These are phyloP conservation scores for Dendrocopos noguchii DNA, from an alignment of 2,113 vertebrate genomes.

Conservation along the genomic window DNA sequence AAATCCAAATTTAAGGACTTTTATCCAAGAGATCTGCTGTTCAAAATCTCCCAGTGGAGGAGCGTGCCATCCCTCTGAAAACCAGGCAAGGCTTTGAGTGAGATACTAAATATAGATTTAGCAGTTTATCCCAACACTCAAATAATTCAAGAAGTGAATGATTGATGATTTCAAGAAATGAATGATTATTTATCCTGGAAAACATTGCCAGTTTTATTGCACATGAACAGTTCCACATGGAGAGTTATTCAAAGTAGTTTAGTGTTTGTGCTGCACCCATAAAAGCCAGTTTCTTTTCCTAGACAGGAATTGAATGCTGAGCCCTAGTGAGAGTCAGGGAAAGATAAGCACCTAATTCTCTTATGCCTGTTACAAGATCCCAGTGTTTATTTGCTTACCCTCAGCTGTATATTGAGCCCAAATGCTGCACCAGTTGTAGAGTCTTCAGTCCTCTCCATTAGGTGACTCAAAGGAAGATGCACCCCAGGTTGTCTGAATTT, in stretches of 20 bases:
- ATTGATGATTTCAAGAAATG: conserved; percentile 40
- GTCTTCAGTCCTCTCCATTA: background rate
- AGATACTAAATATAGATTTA: conserved; percentile 45
- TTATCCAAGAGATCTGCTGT: background rate
- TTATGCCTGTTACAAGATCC: background rate
- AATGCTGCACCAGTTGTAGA: background rate
- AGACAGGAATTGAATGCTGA: background rate
- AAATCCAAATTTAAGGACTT: background rate
- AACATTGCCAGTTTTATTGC: conserved; percentile 10
- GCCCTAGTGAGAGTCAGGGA: background rate
- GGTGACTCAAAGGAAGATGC: background rate
- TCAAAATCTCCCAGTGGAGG: background rate
- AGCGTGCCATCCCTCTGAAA: background rate
- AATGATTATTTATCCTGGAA: conserved; percentile 11
- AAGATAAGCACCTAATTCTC: background rate
- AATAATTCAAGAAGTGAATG: conserved; percentile 27
- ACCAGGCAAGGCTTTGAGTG: background rate
- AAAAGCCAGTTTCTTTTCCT: conserved; percentile 20
- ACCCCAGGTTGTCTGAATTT: accelerated
- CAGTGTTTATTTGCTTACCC: background rate
- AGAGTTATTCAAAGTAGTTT: conserved; percentile 24
- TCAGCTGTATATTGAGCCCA: background rate
- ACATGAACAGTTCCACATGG: conserved; percentile 10
- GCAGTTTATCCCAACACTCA: conserved; percentile 20
- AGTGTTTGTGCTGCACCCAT: background rate